phyloP scores from a whole-genome alignment of 2,797 vertebrate species.

The Loris lydekkerianus region DNA sequence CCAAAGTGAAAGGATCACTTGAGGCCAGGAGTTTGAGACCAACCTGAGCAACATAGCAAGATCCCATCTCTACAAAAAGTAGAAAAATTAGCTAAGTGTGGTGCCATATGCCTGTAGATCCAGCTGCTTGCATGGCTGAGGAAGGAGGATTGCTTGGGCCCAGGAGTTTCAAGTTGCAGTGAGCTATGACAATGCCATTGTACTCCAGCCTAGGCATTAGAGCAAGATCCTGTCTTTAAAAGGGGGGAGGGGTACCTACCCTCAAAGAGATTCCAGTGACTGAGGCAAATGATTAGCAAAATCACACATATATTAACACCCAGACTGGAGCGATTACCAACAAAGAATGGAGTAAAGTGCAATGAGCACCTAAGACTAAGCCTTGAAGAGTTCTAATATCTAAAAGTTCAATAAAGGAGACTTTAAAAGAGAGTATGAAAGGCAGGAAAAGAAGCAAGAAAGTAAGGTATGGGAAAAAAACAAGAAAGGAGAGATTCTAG shows the following conservation, averaged over 20 bases:
- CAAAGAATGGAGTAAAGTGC: neutral
- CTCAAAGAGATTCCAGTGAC: neutral
- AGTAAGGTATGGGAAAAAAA: neutral
- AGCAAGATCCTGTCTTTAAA: too few species aligned
- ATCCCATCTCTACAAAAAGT: too few species aligned
- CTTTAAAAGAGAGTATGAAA: neutral
- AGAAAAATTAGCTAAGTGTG: too few species aligned
- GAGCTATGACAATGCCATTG: too few species aligned
- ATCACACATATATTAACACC: neutral
- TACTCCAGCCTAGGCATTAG: too few species aligned
- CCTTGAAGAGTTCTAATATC: neutral
- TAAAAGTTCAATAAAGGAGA: neutral
- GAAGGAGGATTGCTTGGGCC: too few species aligned
- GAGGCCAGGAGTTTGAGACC: too few species aligned
- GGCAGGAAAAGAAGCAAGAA: neutral
- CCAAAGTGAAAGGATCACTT: too few species aligned
- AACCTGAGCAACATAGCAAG: too few species aligned
- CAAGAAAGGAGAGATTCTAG: neutral
- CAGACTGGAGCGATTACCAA: neutral
- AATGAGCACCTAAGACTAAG: neutral
- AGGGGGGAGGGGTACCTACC: neutral
- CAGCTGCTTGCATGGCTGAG: too few species aligned
- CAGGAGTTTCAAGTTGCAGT: too few species aligned
- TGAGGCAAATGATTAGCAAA: neutral
- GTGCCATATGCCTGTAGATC: too few species aligned